phyloP scores from a whole-genome alignment of 1,140 invertebrate genomes.

The Drosophila carrolli region DNA sequence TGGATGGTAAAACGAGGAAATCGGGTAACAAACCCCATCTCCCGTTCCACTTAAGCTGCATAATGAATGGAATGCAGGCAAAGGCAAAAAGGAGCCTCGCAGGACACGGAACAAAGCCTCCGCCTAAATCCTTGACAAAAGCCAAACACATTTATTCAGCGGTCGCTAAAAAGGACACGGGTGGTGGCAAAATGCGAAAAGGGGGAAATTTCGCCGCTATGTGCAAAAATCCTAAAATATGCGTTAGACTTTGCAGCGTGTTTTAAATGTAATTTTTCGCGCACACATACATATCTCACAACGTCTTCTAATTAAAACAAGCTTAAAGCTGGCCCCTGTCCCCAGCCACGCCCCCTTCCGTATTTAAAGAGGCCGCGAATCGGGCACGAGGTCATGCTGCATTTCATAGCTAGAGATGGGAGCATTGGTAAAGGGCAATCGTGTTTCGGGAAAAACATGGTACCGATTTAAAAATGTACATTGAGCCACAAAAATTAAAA shows the following conservation, averaged over 20 bases:
- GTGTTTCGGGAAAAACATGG: background rate
- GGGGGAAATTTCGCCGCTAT: background rate
- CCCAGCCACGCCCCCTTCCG: slow-evolving; percentile 26
- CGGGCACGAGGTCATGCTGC: slow-evolving; percentile 58
- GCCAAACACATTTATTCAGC: slow-evolving; percentile 83
- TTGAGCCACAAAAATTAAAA: no score
- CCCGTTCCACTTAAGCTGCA: slow-evolving; percentile 69
- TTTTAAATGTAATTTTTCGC: slow-evolving; percentile 80
- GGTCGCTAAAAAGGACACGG: slow-evolving; percentile 52
- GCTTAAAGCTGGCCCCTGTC: slow-evolving; percentile 63
- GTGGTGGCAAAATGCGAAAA: slow-evolving; percentile 7
- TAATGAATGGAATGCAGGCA: slow-evolving; percentile 80
- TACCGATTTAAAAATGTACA: no score
- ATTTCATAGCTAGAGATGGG: slow-evolving; percentile 1
- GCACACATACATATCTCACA: slow-evolving; percentile 13
- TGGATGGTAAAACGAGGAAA: background rate
- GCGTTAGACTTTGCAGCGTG: slow-evolving; percentile 66
- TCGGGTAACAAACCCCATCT: background rate
- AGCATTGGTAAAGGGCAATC: background rate
- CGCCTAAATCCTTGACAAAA: slow-evolving; percentile 79
- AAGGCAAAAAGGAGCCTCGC: slow-evolving; percentile 47
- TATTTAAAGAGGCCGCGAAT: slow-evolving; percentile 46
- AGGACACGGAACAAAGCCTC: slow-evolving; percentile 56
- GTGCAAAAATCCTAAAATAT: slow-evolving; percentile 78
- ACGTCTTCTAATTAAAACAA: slow-evolving; percentile 82